A percentile compares a stretch with the other conserved stretches of the same genome.
phyloP scores from a whole-genome alignment of 1,140 invertebrate genomes.

The Bombus confusus region DNA sequence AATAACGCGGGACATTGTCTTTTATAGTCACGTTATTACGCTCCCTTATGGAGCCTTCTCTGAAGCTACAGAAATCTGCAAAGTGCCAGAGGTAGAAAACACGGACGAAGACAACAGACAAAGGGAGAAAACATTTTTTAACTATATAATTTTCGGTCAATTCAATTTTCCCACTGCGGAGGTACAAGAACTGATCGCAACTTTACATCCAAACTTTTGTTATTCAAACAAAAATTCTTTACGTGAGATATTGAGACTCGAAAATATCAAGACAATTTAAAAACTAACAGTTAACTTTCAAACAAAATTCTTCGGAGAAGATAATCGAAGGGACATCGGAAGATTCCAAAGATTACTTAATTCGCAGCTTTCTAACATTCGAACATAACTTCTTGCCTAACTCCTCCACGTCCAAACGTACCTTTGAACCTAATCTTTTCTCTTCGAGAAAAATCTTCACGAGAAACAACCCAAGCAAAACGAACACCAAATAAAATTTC shows the following conservation, averaged over 20 bases:
- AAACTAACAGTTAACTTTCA: neutral
- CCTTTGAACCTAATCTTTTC: no score
- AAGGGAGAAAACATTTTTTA: neutral
- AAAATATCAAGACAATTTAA: neutral
- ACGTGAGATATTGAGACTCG: neutral
- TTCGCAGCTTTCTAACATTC: no score
- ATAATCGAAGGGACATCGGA: no score
- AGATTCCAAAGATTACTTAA: no score
- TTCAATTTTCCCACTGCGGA: neutral
- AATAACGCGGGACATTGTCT: neutral
- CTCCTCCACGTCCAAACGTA: no score
- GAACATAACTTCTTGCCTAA: no score
- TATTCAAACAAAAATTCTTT: no score
- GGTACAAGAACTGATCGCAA: neutral
- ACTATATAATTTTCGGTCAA: neutral
- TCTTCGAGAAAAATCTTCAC: no score
- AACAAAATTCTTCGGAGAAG: neutral
- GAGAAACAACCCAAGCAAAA: no score
- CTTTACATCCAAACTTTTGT: no score
- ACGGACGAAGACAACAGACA: neutral
- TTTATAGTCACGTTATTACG: constrained; percentile 1
- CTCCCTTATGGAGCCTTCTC: neutral
- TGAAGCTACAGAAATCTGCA: neutral
- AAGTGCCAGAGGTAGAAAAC: neutral
- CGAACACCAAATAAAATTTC: no score